These are phyloP conservation scores for Aplodontia rufa DNA, from an alignment of 2,113 vertebrate genomes.

Conservation along the genomic window DNA sequence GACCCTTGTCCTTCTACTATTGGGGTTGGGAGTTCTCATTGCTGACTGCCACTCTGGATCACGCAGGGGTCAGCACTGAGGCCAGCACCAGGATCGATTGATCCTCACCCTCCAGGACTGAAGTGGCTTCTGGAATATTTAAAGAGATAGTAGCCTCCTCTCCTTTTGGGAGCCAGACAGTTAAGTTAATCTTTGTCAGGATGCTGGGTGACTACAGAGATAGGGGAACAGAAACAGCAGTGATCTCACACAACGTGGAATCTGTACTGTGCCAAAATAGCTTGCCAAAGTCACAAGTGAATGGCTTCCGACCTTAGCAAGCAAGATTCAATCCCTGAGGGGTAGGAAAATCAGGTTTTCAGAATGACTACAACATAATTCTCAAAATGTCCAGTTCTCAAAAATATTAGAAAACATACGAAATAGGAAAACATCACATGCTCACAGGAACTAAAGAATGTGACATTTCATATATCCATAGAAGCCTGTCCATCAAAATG, in stretches of 20 bases:
- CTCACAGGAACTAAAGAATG: not conserved
- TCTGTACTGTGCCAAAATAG: not conserved
- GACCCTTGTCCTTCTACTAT: not conserved
- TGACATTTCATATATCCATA: not conserved
- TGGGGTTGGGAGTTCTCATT: not conserved
- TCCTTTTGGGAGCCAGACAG: not conserved
- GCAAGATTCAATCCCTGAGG: not conserved
- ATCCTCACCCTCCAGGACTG: not conserved
- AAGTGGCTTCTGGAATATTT: not conserved
- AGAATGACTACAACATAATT: not conserved
- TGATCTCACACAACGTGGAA: not conserved
- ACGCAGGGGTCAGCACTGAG: not conserved
- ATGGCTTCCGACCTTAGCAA: not conserved
- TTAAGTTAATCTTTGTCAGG: not conserved
- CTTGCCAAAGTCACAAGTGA: not conserved
- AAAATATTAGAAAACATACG: not conserved
- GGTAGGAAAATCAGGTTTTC: not conserved
- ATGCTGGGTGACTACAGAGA: not conserved
- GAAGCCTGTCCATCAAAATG: not conserved
- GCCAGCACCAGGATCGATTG: too few relatives aligned
- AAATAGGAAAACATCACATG: not conserved
- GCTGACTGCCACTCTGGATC: not conserved
- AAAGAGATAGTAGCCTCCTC: not conserved
- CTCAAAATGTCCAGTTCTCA: not conserved
- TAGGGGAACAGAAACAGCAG: not conserved